Evolutionary conservation across 1,140 invertebrate genomes (phyloP), one percentile per base, ranked within the genome.

Genomic region (Eurytemora carolleeae): DNA sequence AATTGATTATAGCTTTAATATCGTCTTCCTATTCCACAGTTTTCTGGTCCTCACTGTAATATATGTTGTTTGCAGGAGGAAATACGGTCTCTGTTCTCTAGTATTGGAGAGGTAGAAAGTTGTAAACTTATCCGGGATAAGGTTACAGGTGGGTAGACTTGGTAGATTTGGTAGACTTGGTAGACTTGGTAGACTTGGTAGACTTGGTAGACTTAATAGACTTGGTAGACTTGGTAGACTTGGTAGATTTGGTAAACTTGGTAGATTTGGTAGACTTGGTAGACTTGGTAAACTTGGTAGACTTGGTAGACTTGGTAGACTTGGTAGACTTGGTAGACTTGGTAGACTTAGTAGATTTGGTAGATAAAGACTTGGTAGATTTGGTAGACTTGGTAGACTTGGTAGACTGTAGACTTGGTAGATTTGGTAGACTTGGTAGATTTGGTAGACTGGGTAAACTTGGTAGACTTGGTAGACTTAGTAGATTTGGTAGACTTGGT

Each of bases 61-160:
- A n/a, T 44, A n/a, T 44, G 7, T 44, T 44, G n/a, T 44, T 44
- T 44, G 31, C n/a, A 98, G 75, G 95, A 98, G 73, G 94, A 98
- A 73, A 96, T 98, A 64, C 79, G 91, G 63, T 92, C 89, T 55
- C 78, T 99, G 55, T 99, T 99, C 75, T 88, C 89, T 18, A 93
- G 87, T 69, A 95, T 98, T 71, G 95, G 95, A 53, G 93, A 98
- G 73, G 90, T 99, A 57, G 95, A 98, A 73, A 95, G 90, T 68
- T 99, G 95, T 77, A 98, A 98, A 77, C 78, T 98, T 62, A 98
- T 98, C 68, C 78, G 93, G 64, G 96, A 99, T 75, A 98, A 98
- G 80, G 86, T 89, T 53, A 94, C 89, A 78, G 90, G 90, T 93
- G 57, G 19, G 12, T 18, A 53, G 12, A 57, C 19, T 15, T 24